These are phyloP conservation scores for Ciconia nigra DNA, from an alignment of 2,797 vertebrate species.

Conservation along the genomic window DNA sequence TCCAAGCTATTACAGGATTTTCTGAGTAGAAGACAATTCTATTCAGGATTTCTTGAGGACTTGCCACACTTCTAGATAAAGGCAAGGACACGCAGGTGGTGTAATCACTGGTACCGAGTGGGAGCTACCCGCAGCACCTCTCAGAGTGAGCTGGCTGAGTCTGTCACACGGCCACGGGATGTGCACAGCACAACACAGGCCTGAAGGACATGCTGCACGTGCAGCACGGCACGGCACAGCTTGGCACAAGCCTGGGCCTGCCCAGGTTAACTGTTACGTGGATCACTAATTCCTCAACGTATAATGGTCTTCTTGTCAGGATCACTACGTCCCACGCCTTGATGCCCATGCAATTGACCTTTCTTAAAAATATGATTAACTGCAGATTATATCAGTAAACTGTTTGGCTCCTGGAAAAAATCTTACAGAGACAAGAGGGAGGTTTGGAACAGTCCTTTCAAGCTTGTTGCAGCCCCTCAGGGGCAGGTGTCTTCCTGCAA, in stretches of 20 bases:
- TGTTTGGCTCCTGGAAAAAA: neutral
- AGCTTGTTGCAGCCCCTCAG: neutral
- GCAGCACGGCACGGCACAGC: neutral
- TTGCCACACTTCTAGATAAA: neutral
- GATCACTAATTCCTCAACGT: neutral
- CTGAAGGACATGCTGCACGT: neutral
- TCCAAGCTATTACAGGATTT: neutral
- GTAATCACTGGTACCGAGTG: neutral
- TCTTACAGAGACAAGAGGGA: neutral
- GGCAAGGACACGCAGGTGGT: neutral
- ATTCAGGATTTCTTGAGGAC: neutral
- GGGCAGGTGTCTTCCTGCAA: neutral
- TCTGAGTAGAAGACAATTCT: neutral
- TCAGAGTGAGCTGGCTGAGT: neutral
- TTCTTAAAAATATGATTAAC: neutral
- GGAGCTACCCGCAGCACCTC: neutral
- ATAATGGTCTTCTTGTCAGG: neutral
- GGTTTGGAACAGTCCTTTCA: neutral
- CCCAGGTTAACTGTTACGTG: neutral
- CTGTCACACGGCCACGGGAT: fast-evolving
- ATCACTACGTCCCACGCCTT: neutral
- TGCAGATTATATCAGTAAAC: neutral
- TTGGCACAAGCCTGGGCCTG: neutral
- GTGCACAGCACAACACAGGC: neutral
- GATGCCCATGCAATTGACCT: neutral